phyloP scores from a whole-genome alignment of 2,888 invertebrate species.

The Pomacea canaliculata region DNA sequence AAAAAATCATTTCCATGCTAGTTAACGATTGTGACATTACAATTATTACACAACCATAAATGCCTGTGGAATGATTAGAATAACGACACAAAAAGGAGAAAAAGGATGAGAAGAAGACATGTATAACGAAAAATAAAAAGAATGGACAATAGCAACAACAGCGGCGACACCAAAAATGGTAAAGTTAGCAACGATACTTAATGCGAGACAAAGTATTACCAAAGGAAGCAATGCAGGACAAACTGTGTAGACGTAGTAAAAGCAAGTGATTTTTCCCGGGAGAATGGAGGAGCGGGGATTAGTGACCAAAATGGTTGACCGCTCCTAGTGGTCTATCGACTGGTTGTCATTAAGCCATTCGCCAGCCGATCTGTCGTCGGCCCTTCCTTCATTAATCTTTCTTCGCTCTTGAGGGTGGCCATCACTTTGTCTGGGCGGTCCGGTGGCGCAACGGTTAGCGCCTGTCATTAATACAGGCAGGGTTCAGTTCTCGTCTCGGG shows the following conservation, averaged over 20 bases:
- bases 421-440: not conserved
- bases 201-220: conserved; percentile 8
- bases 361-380: conserved; percentile 3
- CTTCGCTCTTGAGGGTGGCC: not conserved
- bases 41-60: too few species aligned
- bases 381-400: conserved; percentile 11
- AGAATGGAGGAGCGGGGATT: conserved; percentile 4
- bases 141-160: conserved; percentile 5
- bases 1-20: too few species aligned
- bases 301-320: conserved; percentile 1
- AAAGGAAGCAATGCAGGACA: not conserved
- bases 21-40: too few species aligned
- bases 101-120: not conserved
- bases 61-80: too few species aligned
- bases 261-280: conserved; percentile 4
- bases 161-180: conserved; percentile 6
- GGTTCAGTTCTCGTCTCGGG: too few species aligned
- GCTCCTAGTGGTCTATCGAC: not conserved
- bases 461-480: too few species aligned
- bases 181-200: not conserved
- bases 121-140: not conserved
- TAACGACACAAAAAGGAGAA: not conserved
- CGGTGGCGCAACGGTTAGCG: too few species aligned
- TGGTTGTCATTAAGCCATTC: conserved; percentile 1
- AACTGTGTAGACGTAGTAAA: conserved; percentile 9